phyloP scores from a whole-genome alignment of 2,888 invertebrate genomes.

The Athalia circularis region DNA sequence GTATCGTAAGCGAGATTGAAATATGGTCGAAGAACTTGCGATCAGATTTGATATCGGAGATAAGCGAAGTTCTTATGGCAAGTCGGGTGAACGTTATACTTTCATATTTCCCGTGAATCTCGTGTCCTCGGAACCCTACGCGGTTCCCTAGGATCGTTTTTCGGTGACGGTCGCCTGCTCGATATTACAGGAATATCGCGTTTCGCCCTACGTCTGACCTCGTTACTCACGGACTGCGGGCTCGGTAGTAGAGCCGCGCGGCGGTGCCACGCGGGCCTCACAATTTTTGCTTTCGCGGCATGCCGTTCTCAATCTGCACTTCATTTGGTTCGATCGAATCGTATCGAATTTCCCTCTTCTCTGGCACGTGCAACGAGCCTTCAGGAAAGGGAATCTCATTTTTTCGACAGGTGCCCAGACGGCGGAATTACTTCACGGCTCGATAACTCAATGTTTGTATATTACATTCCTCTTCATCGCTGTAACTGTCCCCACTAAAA shows the following conservation, averaged over 20 bases:
- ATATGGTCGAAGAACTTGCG: background rate
- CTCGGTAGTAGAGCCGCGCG: slow-evolving; percentile 50
- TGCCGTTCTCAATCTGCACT: slow-evolving; percentile 70
- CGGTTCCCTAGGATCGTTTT: slow-evolving; percentile 22
- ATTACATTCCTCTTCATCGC: background rate
- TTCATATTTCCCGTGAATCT: background rate
- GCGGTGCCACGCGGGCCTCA: slow-evolving; percentile 26
- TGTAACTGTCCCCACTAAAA: background rate
- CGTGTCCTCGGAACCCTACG: slow-evolving; percentile 4
- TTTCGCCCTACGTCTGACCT: slow-evolving; percentile 69
- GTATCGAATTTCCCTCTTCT: slow-evolving; percentile 68
- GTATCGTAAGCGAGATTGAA: background rate
- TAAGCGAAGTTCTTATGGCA: background rate
- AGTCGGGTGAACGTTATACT: background rate
- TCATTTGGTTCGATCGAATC: slow-evolving; percentile 63
- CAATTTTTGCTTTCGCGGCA: slow-evolving; percentile 60
- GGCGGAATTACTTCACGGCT: background rate
- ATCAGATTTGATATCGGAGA: slow-evolving; percentile 13
- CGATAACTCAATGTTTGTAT: slow-evolving; percentile 33
- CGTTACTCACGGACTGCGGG: slow-evolving; percentile 55
- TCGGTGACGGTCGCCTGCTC: slow-evolving; percentile 47
- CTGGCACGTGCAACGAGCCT: slow-evolving; percentile 63
- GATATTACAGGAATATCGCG: slow-evolving; percentile 69
- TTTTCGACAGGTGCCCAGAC: slow-evolving; percentile 38
- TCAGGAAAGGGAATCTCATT: slow-evolving; percentile 24